These are phyloP conservation scores for Lagocephalus sceleratus DNA, from an alignment of 2,797 vertebrate species.

Conservation along the genomic window DNA sequence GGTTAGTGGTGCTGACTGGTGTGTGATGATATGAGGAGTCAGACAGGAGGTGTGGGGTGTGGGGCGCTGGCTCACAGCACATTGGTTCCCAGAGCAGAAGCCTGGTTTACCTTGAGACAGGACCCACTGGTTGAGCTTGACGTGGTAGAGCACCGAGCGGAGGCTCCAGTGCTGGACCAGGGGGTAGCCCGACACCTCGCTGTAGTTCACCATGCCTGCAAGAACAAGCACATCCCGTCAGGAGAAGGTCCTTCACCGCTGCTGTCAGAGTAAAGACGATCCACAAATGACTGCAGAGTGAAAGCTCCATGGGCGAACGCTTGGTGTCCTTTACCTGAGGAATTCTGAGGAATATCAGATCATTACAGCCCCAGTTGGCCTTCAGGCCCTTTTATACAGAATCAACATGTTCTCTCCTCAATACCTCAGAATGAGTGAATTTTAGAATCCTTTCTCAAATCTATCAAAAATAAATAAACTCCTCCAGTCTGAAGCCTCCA, in stretches of 20 bases:
- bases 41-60: no score
- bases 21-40: no score
- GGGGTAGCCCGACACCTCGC: constrained; percentile 93
- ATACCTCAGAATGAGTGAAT: no score
- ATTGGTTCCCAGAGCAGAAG: no score
- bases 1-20: no score
- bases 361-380: background rate
- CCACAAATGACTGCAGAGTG: constrained; percentile 13
- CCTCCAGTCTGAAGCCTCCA: no score
- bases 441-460: no score
- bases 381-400: no score
- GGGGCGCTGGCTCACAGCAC: no score
- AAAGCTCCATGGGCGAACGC: constrained; percentile 42
- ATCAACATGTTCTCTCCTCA: no score
- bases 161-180: constrained; percentile 94
- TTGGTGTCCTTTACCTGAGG: constrained; percentile 42
- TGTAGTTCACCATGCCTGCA: constrained; percentile 99
- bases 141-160: constrained; percentile 90
- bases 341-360: constrained; percentile 24
- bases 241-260: no score
- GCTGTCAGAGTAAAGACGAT: background rate
- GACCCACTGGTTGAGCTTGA: constrained; percentile 91
- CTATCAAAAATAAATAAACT: no score
- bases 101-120: constrained; percentile 87
- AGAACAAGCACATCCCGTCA: background rate